Evolutionary conservation across 2,113 vertebrate species (phyloP).

Genomic region (Aptenodytes patagonicus): DNA sequence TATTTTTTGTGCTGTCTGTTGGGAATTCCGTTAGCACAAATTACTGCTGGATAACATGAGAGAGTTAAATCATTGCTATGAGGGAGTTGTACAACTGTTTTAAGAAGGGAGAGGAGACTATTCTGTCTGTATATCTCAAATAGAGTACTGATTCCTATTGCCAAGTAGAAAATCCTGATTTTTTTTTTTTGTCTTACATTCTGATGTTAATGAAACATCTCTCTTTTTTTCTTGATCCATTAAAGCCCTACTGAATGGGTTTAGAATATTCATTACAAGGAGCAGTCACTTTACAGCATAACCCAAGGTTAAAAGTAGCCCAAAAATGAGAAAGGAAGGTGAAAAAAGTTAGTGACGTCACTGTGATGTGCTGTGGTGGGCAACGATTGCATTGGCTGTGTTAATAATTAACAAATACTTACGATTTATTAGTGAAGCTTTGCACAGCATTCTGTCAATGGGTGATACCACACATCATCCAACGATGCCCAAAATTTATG

Average conservation of each 20-base stretch:
- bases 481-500: accelerated
- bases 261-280: neutral
- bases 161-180: neutral
- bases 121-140: neutral
- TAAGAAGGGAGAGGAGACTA: neutral
- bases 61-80: neutral
- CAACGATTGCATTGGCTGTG: neutral
- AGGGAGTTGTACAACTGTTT: neutral
- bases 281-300: neutral
- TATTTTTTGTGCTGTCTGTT: neutral
- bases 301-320: neutral
- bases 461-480: neutral
- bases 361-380: neutral
- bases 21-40: slow-evolving; percentile 13
- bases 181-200: neutral
- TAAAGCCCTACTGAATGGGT: neutral
- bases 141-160: neutral
- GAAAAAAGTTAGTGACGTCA: neutral
- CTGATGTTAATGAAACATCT: neutral
- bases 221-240: neutral
- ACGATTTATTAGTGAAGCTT: neutral
- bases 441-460: neutral
- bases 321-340: neutral
- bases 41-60: neutral
- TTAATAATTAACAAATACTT: neutral